Percentiles rank a stretch among this genome's conserved stretches.
These are phyloP conservation scores for Podotricha telesiphe DNA, from an alignment of 2,888 invertebrate species.

Conservation along the genomic window DNA sequence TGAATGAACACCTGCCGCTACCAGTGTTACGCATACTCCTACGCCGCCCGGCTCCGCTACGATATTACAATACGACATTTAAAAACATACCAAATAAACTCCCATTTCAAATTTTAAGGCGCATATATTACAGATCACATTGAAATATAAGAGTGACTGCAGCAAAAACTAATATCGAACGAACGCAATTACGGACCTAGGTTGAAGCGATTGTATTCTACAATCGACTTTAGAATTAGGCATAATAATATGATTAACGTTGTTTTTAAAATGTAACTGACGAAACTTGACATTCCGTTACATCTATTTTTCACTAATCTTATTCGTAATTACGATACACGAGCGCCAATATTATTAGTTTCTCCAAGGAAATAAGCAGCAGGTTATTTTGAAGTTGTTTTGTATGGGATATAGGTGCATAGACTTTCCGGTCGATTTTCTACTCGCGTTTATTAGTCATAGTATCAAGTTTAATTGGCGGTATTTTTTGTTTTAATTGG, in stretches of 20 bases:
- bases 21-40: constrained; percentile 80
- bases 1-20: constrained; percentile 82
- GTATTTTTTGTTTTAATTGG: constrained; percentile 61
- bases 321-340: constrained; percentile 51
- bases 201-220: constrained; percentile 71
- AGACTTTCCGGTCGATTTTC: constrained; percentile 41
- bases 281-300: constrained; percentile 72
- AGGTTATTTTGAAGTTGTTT: constrained; percentile 50
- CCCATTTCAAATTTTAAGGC: constrained; percentile 53
- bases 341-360: constrained; percentile 41
- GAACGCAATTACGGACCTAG: constrained; percentile 62
- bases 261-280: constrained; percentile 73
- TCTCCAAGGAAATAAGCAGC: constrained; percentile 54
- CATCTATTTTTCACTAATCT: constrained; percentile 50
- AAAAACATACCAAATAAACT: constrained; percentile 34
- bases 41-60: constrained; percentile 63
- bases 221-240: constrained; percentile 76
- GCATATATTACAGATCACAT: constrained; percentile 55
- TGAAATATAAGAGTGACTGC: constrained; percentile 46
- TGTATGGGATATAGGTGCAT: constrained; percentile 35
- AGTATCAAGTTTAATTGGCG: constrained; percentile 40
- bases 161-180: constrained; percentile 58
- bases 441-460: constrained; percentile 48
- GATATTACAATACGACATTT: constrained; percentile 38
- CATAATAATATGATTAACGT: constrained; percentile 76